These are phyloP conservation scores for Rostratula benghalensis DNA, from an alignment of 2,113 vertebrate species.

Conservation along the genomic window DNA sequence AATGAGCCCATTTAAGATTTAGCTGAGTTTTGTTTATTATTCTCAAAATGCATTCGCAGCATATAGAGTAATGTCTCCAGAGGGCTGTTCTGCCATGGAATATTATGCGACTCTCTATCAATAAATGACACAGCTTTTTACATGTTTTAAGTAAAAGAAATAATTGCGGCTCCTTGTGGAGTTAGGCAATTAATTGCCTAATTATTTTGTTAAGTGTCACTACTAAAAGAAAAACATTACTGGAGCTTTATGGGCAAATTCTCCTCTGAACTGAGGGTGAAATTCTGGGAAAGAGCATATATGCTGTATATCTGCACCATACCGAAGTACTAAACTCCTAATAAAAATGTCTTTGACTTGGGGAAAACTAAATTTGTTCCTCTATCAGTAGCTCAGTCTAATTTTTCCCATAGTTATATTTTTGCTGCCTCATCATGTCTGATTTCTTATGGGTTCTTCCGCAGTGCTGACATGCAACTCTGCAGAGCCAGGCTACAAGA, in stretches of 20 bases:
- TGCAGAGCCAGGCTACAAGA: not conserved
- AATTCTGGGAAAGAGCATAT: constrained; percentile 31
- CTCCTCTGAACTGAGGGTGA: not conserved
- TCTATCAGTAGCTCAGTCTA: not conserved
- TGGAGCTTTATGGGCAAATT: constrained; percentile 34
- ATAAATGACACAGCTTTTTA: constrained; percentile 60
- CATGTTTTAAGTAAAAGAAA: constrained; percentile 50
- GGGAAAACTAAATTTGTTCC: not conserved
- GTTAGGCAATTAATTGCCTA: constrained; percentile 51
- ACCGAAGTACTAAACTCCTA: not conserved
- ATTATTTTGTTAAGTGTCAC: constrained; percentile 65
- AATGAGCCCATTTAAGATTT: constrained; percentile 9
- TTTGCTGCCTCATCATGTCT: not conserved
- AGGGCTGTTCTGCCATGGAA: constrained; percentile 35
- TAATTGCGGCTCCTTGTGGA: constrained; percentile 50
- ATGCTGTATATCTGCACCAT: not conserved
- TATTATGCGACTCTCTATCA: constrained; percentile 44
- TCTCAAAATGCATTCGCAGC: constrained; percentile 54
- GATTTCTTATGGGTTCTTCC: not conserved
- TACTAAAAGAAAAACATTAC: constrained; percentile 56
- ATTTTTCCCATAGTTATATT: not conserved
- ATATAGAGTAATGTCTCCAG: constrained; percentile 54
- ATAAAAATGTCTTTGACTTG: not conserved
- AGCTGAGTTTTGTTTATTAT: constrained; percentile 51
- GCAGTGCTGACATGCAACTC: rapidly evolving